Evolutionary conservation across 2,113 vertebrate genomes (phyloP), one percentile per base, ranked within the genome.

Genomic region (Protobothrops flavoviridis): DNA sequence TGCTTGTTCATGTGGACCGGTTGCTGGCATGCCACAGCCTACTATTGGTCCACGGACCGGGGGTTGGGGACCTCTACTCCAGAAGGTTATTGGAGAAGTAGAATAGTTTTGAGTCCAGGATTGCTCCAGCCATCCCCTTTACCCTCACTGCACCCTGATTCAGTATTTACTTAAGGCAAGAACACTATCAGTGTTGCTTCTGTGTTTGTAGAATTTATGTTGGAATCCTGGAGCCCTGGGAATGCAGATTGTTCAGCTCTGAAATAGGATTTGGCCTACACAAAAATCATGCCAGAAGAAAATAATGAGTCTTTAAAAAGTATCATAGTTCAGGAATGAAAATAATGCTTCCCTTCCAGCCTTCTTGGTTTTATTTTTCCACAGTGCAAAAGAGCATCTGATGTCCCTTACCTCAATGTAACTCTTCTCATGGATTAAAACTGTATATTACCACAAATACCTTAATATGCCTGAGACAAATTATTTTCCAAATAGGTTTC

Each of bases 401-500:
- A 52, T 85, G 64, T 43, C 17, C 64, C n/a, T 53, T 89, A 74
- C 15, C 48, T 92, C n/a, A 20, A 3, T 45, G 20, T 24, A 88
- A 88, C 21, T 21, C 39, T 87, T 43, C 20, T 91, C 48, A 45
- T 50, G 17, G 17, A 81, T 21, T 81, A 43, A n/a, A 88, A 57
- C n/a, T 39, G 57, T 53, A 13, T 0, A 13, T 48, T 33, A 57
- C 89, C 95, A 89, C 92, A 94, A 95, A 95, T 90, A 87, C 90
- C 39, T 26, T 57, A 50, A 92, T 74, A 7, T 90, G 88, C 91
- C 81, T 94, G 93, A 96, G 81, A 90, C 20, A 55, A 93, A 81
- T 85, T 92, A 0, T 24, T 96, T 94, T 92, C 7, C 20, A 87
- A 61, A 94, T 74, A 85, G 88, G 69, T 92, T 94, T 90, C 53